phyloP scores from a whole-genome alignment of 2,113 vertebrate species.

The Pseudorasbora parva region DNA sequence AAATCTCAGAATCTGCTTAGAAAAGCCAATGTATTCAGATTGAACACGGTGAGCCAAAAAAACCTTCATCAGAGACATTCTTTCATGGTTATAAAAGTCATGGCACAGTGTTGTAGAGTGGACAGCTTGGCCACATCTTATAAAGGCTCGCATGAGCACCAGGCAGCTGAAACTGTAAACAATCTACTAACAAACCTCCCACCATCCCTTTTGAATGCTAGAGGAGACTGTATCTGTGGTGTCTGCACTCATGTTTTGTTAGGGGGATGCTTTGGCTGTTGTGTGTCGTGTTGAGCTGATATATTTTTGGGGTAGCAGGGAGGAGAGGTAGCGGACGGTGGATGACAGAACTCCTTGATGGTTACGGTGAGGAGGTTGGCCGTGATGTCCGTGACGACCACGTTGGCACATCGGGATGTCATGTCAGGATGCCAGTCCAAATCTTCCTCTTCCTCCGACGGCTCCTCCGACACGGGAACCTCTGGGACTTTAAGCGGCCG shows the following conservation, averaged over 20 bases:
- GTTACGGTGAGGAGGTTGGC: constrained; percentile 98
- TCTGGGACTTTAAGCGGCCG: constrained; percentile 50
- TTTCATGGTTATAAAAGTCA: constrained; percentile 30
- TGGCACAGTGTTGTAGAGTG: constrained; percentile 15
- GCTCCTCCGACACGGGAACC: constrained; percentile 43
- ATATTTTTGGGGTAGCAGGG: constrained; percentile 43
- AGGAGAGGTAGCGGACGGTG: constrained; percentile 64
- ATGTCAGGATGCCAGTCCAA: constrained; percentile 92
- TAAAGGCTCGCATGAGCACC: neutral
- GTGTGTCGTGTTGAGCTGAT: constrained; percentile 37
- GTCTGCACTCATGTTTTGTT: constrained; percentile 39
- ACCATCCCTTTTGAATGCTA: constrained; percentile 6
- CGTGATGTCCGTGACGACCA: constrained; percentile 97
- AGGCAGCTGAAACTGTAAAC: constrained; percentile 4
- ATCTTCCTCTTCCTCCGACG: constrained; percentile 76
- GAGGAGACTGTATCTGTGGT: constrained; percentile 27
- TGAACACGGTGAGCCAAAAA: neutral
- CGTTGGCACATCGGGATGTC: constrained; percentile 93
- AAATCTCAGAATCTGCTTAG: neutral
- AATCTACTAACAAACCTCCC: neutral
- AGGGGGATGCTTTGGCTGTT: constrained; percentile 41
- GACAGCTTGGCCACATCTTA: constrained; percentile 8
- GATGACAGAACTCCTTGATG: constrained; percentile 97
- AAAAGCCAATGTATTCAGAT: neutral
- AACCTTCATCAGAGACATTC: neutral